These are phyloP conservation scores for Poicephalus gulielmi DNA, from an alignment of 2,113 vertebrate genomes.

Conservation along the genomic window DNA sequence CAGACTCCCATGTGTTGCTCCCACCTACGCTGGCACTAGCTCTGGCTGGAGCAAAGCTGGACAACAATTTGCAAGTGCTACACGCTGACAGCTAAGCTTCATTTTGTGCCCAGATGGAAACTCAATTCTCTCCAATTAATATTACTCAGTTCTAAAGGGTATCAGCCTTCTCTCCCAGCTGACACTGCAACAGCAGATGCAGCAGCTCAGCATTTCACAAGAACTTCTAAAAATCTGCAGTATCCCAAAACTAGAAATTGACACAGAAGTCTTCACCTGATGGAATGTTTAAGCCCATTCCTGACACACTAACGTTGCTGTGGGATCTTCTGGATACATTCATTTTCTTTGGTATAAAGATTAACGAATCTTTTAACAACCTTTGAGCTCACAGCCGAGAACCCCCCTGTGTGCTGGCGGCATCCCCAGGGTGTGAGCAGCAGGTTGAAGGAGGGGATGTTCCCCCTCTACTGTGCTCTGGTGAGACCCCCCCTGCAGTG, in stretches of 20 bases:
- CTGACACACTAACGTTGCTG: background rate
- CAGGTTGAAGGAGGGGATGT: background rate
- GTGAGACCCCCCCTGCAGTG: background rate
- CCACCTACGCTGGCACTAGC: accelerated
- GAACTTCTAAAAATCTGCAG: background rate
- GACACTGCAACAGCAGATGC: background rate
- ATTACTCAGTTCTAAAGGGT: background rate
- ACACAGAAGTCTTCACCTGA: background rate
- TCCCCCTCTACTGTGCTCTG: background rate
- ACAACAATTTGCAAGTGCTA: background rate
- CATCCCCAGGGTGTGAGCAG: background rate
- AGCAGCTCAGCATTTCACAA: background rate
- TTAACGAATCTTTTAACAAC: background rate
- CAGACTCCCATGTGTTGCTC: background rate
- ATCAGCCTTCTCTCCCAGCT: background rate
- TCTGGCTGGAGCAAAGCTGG: background rate
- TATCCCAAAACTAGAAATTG: background rate
- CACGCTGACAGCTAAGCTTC: background rate
- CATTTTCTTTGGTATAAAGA: background rate
- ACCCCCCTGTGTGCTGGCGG: background rate
- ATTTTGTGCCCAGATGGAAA: background rate
- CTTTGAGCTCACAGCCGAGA: background rate
- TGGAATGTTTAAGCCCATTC: background rate
- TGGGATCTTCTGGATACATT: background rate
- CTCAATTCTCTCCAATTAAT: background rate